Evolutionary conservation across 1,140 invertebrate species (phyloP).

Genomic region (Procambarus virginalis): DNA sequence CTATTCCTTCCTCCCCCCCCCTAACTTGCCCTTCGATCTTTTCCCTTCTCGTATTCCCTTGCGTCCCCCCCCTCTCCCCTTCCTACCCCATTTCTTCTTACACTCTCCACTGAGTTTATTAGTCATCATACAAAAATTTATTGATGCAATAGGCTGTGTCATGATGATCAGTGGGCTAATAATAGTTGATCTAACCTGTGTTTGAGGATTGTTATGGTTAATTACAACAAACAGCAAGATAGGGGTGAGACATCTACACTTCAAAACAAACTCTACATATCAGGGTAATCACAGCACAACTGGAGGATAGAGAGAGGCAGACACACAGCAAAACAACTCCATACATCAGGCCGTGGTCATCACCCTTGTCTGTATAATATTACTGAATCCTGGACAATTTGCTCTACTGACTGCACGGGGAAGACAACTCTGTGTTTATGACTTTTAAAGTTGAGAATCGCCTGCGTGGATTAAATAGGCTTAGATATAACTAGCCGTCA

Average conservation of each 20-base stretch:
- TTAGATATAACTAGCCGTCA: slow-evolving; percentile 13
- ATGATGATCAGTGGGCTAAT: no score
- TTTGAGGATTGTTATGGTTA: no score
- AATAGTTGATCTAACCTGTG: no score
- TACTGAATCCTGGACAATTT: slow-evolving; percentile 4
- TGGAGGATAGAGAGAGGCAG: neutral
- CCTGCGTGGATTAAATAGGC: slow-evolving; percentile 10
- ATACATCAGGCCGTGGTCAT: neutral
- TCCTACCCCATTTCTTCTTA: neutral
- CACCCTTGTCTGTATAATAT: slow-evolving; percentile 35
- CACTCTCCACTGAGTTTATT: slow-evolving; percentile 32
- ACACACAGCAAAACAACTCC: no score
- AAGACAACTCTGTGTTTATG: neutral
- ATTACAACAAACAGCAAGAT: no score
- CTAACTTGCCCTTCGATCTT: no score
- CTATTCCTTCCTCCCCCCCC: neutral
- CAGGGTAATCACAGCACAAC: no score
- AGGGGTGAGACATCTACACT: no score
- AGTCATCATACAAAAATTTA: slow-evolving; percentile 10
- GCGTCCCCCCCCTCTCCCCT: neutral
- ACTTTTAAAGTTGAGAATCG: neutral
- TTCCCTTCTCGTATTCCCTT: neutral
- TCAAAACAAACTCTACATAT: no score
- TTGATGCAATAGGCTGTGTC: no score
- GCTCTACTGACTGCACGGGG: neutral